Evolutionary conservation across 2,888 invertebrate species (phyloP).

Genomic region (Lasioglossum morio): DNA sequence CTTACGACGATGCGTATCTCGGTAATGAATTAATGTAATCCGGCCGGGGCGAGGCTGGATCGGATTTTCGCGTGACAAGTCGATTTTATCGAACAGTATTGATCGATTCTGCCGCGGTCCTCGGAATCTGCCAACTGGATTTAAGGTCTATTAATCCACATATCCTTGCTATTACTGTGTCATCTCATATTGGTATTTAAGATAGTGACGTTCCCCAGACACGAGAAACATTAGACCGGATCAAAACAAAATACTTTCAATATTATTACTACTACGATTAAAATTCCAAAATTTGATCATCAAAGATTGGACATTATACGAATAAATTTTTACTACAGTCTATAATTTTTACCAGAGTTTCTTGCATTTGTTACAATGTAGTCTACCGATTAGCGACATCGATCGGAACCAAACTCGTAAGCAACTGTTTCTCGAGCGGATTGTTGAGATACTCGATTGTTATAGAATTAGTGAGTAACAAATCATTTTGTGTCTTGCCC

Average conservation of each 20-base stretch:
- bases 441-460: not conserved
- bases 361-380: not conserved
- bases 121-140: not conserved
- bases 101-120: not conserved
- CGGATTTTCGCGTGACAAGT: slow-evolving; percentile 45
- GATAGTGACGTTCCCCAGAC: too few species aligned
- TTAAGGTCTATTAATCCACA: not conserved
- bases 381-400: not conserved
- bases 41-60: slow-evolving; percentile 30
- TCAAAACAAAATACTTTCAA: not conserved
- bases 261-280: not conserved
- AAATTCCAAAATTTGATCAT: too few species aligned
- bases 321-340: too few species aligned
- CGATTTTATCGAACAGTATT: slow-evolving; percentile 36
- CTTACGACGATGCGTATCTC: slow-evolving; percentile 36
- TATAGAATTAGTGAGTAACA: too few species aligned
- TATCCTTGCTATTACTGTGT: not conserved
- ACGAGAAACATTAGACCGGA: not conserved
- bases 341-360: too few species aligned
- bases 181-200: not conserved
- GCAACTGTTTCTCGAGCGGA: not conserved
- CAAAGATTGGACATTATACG: too few species aligned
- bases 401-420: not conserved
- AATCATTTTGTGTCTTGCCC: too few species aligned
- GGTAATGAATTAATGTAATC: slow-evolving; percentile 51